These are phyloP conservation scores for Proteles cristata DNA, from an alignment of 2,113 vertebrate genomes.

Conservation along the genomic window DNA sequence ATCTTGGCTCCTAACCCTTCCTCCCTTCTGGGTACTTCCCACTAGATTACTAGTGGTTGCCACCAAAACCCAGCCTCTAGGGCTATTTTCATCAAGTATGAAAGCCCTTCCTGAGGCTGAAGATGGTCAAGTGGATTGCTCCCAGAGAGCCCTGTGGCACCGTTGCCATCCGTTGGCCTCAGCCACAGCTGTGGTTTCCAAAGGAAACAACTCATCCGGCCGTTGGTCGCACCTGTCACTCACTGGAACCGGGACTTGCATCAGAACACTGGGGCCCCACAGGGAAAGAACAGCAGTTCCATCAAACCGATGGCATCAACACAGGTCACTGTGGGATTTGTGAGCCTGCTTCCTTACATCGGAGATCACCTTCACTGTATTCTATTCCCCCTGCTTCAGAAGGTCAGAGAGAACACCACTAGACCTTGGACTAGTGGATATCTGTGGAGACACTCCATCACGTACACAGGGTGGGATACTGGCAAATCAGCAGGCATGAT, in stretches of 20 bases:
- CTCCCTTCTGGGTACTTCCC: not conserved
- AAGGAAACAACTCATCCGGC: conserved; percentile 80
- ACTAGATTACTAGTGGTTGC: not conserved
- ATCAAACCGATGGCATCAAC: conserved; percentile 22
- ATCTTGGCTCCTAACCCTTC: not conserved
- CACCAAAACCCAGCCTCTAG: not conserved
- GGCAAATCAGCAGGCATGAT: not conserved
- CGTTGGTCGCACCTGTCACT: conserved; percentile 82
- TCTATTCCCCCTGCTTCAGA: not conserved
- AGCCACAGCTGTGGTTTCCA: conserved; percentile 83
- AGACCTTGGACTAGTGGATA: not conserved
- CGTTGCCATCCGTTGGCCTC: conserved; percentile 79
- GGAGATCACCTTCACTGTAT: not conserved
- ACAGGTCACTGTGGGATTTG: conserved; percentile 7
- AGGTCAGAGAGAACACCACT: not conserved
- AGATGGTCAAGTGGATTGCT: conserved; percentile 1
- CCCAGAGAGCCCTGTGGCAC: conserved; percentile 70
- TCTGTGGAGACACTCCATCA: not conserved
- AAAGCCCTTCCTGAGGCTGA: conserved; percentile 41
- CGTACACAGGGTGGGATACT: not conserved
- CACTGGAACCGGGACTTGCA: conserved; percentile 73
- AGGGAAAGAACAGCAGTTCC: conserved; percentile 57
- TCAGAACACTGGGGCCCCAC: conserved; percentile 67
- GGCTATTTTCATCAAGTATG: conserved; percentile 67
- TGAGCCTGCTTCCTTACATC: not conserved